Conservation (phyloP, 2,113 vertebrate genomes). For the Archocentrus centrarchus region DNA sequence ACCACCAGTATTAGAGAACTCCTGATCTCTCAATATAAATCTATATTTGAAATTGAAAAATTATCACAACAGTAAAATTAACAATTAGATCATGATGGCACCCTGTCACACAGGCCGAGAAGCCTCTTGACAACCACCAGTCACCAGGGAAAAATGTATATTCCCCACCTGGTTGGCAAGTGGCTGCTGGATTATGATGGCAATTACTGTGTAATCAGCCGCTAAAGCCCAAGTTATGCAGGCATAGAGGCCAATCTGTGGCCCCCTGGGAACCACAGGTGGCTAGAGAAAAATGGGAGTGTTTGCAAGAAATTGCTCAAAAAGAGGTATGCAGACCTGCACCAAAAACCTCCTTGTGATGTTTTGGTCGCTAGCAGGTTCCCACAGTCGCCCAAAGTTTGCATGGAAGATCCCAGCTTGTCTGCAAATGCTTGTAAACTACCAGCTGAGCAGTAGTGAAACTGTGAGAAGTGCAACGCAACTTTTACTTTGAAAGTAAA, state of each 20-base stretch:
- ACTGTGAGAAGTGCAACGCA: not conserved
- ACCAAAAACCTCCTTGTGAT: not conserved
- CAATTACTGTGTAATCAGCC: too few species aligned
- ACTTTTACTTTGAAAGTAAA: not conserved
- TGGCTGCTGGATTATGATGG: not conserved
- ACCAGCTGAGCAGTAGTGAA: not conserved
- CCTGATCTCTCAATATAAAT: not conserved
- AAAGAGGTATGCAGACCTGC: not conserved
- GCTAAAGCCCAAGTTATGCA: not conserved
- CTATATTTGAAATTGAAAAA: not conserved
- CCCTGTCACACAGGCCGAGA: not conserved
- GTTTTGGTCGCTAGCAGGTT: not conserved
- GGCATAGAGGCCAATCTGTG: not conserved
- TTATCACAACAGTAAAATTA: not conserved
- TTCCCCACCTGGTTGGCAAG: not conserved
- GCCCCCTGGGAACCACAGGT: not conserved
- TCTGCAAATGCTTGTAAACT: not conserved
- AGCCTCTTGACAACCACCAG: not conserved
- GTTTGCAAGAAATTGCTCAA: not conserved
- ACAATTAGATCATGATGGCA: not conserved
- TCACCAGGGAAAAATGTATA: not conserved
- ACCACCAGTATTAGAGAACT: not conserved
- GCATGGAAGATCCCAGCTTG: not conserved
- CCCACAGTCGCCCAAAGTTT: not conserved
- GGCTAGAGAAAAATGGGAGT: not conserved